phyloP scores from a whole-genome alignment of 2,888 invertebrate species.

The Cryptosula pallasiana region DNA sequence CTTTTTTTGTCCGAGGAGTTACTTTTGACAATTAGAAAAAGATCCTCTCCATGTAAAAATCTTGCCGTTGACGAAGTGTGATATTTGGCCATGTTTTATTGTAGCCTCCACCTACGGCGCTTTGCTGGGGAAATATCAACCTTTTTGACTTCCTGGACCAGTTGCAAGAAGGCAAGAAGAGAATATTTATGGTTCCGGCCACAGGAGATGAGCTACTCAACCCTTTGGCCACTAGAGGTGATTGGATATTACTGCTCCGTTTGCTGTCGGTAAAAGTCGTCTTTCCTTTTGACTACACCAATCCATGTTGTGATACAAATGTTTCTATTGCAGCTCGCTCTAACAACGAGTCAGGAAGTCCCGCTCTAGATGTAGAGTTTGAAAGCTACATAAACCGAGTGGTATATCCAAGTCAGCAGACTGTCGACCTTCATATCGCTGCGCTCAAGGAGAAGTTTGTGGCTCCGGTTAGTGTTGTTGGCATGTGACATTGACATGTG shows the following conservation, averaged over 20 bases:
- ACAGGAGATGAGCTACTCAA: slow-evolving; percentile 46
- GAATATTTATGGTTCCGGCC: slow-evolving; percentile 53
- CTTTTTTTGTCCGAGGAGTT: not conserved
- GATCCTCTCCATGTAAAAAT: no score
- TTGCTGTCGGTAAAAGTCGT: no score
- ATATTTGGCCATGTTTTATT: no score
- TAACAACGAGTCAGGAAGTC: slow-evolving; percentile 42
- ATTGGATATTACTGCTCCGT: no score
- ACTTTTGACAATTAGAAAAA: no score
- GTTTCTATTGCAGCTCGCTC: not conserved
- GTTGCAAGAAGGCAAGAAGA: slow-evolving; percentile 55
- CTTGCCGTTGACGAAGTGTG: no score
- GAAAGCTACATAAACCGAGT: slow-evolving; percentile 53
- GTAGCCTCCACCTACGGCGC: slow-evolving; percentile 24
- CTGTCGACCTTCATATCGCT: slow-evolving; percentile 52
- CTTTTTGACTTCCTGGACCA: slow-evolving; percentile 58
- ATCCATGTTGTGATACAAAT: no score
- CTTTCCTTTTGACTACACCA: no score
- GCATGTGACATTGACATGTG: no score
- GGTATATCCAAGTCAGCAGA: slow-evolving; percentile 53
- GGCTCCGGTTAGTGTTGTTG: not conserved
- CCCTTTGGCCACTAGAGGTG: slow-evolving; percentile 30
- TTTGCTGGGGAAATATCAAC: slow-evolving; percentile 60
- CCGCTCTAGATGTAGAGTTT: slow-evolving; percentile 56
- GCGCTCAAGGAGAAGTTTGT: slow-evolving; percentile 26